phyloP scores from a whole-genome alignment of 2,888 invertebrate genomes.

The Notodonta dromedarius region DNA sequence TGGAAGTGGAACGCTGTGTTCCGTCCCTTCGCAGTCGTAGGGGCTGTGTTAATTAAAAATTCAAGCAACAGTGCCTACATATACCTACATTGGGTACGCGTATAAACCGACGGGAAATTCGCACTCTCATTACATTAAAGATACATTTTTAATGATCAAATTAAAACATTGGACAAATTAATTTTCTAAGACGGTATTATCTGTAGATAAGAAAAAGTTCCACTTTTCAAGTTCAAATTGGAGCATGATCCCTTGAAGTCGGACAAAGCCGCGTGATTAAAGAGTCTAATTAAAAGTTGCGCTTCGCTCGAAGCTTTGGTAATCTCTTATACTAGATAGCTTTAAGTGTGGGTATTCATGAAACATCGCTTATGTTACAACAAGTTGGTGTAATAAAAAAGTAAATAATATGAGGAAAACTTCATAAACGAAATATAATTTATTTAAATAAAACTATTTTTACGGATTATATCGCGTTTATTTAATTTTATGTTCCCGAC shows the following conservation, averaged over 20 bases:
- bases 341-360: too few relatives aligned
- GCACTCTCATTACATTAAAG: conserved; percentile 11
- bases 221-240: conserved; percentile 28
- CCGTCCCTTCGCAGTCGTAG: conserved; percentile 10
- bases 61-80: conserved; percentile 9
- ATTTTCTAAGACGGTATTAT: conserved; percentile 19
- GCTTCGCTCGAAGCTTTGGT: conserved; percentile 14
- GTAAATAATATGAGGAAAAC: too few relatives aligned
- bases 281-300: conserved; percentile 53
- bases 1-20: conserved; percentile 12
- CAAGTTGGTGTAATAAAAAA: too few relatives aligned
- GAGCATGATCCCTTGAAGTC: conserved; percentile 24
- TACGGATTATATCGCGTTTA: too few relatives aligned
- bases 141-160: conserved; percentile 16
- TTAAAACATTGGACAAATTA: conserved; percentile 12
- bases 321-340: too few relatives aligned
- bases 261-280: conserved; percentile 45
- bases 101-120: conserved; percentile 6
- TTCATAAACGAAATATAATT: too few relatives aligned
- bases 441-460: too few relatives aligned
- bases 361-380: too few relatives aligned
- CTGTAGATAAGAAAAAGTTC: conserved; percentile 41
- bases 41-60: conserved; percentile 21
- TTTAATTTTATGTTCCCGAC: too few relatives aligned
- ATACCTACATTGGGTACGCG: not conserved